phyloP scores from a whole-genome alignment of 92 coral and sea anemone species.

The Bergia puertoricense region DNA sequence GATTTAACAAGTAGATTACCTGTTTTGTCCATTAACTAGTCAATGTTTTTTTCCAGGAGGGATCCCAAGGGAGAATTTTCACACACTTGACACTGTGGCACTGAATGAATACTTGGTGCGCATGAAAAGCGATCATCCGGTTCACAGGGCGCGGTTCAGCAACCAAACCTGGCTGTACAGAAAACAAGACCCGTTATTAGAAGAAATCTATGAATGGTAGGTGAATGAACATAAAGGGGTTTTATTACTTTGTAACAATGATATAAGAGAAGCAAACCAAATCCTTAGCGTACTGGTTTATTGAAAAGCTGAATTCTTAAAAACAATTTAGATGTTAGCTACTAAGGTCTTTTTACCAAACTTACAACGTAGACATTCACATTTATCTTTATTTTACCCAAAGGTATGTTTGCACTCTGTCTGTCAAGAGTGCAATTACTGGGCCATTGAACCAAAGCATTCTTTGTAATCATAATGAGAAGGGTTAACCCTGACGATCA shows the following conservation, averaged over 20 bases:
- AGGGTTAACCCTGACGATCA: too few species aligned
- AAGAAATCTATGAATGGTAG: constrained; percentile 31
- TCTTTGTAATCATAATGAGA: too few species aligned
- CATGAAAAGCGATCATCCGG: not conserved
- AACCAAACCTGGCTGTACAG: constrained; percentile 35
- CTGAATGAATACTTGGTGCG: constrained; percentile 7
- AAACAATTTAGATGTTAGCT: too few species aligned
- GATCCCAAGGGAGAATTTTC: constrained; percentile 3
- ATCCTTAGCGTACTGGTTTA: too few species aligned
- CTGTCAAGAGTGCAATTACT: too few species aligned
- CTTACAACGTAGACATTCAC: too few species aligned
- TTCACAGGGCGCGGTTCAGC: constrained; percentile 22
- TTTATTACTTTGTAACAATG: not conserved
- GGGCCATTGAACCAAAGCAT: too few species aligned
- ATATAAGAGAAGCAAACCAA: not conserved
- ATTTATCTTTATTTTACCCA: too few species aligned
- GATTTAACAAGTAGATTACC: not conserved
- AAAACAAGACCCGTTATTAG: constrained; percentile 3
- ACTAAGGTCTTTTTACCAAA: too few species aligned
- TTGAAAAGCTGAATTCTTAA: too few species aligned
- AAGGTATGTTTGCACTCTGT: too few species aligned
- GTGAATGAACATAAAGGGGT: not conserved
- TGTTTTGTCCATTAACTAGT: not conserved
- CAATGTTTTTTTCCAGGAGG: constrained; percentile 18
- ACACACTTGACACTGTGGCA: constrained; percentile 16